Evolutionary conservation across 35 echinoderm and acorn worm species (phyloP), one percentile per base, ranked within the genome.

Genomic region (Stichopus chloronotus): DNA sequence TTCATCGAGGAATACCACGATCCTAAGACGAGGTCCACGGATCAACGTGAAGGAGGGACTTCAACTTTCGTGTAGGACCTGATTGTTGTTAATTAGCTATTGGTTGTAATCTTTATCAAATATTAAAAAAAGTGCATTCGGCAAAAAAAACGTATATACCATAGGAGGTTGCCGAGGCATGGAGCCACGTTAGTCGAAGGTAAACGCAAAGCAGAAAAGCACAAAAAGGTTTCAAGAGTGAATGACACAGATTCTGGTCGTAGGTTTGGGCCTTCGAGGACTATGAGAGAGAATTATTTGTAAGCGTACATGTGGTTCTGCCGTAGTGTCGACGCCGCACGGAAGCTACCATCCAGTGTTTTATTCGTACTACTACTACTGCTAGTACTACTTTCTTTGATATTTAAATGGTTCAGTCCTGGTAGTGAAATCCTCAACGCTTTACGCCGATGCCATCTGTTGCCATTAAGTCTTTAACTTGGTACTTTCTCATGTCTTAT

Each of bases 1-100:
- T 97, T 97, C 88, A 95, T 97, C 54, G 96, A 94, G 54, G 94
- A 97, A 86, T 97, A 97, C 83, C 94, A 94, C 16, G 96, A 97
- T 72, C 90, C 90, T 59, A 93, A 93, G 88, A 91, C 82, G 52
- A 58, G 52, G 96, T 93, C 30, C 84, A 93, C 52, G 54, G 86
- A 81, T 61, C 92, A 19, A 63, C 90, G 87, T 91, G 96, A 59
- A 72, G 95, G 68, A 78, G 94, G 52, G 91, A 94, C 56, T 58
- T 97, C 96, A 52, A 97, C 96, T 53, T 97, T 97, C 57, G 96
- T 97, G 71, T 91, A 91, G 90, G 76, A 72, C 87, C 14, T 85
- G 17, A 85, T 58, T 58, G 21, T 58, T 85, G 55, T 56, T 85
- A 85, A 53, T 43, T 58, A 85, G 21, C 57, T 85, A 85, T 56